phyloP scores from a whole-genome alignment of 2,113 vertebrate species.

The Climacteris rufus region DNA sequence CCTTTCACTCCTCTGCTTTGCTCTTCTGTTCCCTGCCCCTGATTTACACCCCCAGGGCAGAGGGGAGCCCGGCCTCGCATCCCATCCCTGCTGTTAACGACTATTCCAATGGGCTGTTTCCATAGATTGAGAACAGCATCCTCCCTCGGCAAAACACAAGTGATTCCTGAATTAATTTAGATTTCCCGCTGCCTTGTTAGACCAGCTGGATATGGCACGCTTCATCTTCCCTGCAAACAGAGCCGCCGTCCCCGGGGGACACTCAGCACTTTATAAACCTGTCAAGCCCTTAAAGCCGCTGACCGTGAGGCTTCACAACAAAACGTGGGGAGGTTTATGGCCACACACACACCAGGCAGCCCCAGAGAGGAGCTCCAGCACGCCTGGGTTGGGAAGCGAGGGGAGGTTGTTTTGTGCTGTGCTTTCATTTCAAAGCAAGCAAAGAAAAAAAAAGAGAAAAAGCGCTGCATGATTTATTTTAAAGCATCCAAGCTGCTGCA shows the following conservation, averaged over 20 bases:
- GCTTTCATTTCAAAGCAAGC: neutral
- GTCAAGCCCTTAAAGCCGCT: conserved; percentile 67
- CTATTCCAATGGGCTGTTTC: neutral
- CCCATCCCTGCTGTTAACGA: neutral
- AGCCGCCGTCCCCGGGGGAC: conserved; percentile 77
- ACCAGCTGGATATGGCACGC: conserved; percentile 60
- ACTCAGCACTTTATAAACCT: conserved; percentile 90
- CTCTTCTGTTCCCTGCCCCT: neutral
- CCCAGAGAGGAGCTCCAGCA: neutral
- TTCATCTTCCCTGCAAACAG: conserved; percentile 57
- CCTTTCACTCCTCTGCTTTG: neutral
- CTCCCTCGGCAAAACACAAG: neutral
- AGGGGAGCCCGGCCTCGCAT: neutral
- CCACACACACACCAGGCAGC: neutral
- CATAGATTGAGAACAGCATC: neutral
- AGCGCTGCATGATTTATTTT: neutral
- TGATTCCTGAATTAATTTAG: conserved; percentile 69
- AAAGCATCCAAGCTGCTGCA: conserved; percentile 34
- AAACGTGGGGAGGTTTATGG: neutral
- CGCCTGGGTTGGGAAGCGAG: neutral
- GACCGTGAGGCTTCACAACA: conserved; percentile 14
- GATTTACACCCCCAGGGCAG: neutral
- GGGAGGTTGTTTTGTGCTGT: neutral
- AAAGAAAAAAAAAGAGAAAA: neutral
- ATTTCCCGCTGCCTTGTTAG: conserved; percentile 50